Base-by-base conservation (phyloP, 2,888 invertebrate species). In the Acanthococcus lagerstroemiae region DNA sequence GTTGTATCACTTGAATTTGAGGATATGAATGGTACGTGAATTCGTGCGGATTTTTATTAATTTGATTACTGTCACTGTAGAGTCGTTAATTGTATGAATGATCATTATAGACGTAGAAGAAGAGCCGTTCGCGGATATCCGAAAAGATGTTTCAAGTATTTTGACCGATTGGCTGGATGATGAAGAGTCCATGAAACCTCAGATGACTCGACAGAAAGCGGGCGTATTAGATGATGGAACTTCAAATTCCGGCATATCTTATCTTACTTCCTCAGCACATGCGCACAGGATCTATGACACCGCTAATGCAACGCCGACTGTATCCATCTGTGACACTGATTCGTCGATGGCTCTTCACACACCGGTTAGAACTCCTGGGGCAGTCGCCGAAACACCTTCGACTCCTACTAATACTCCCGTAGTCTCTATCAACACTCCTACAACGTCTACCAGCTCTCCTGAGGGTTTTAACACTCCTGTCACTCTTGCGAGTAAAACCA, bases 181-280 rank as follows among this genome's bases (percentile, higher is more conserved):
- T 19, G 63, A 63, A 15, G 63, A 54, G 5, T 54, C 30, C 30
- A 24, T 63, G 22, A 52, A 44, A 37, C 63, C 63, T 15, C 63
- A 63, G 17, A 22, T 63, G 5, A 63, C 63, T 7, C 21, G 63
- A 17, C 30, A 54, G 22, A 37, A 52, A 54, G 63, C 63, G 15
- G 54, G n/a, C n/a, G 37, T 19, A 3, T 37, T 52, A 1, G 22
- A 27, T 6, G 25, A 37, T 30, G 52, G 27, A 15, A 17, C 17
- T 12, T 3, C 26, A 6, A 25, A 19, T 52, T 44, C 30, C 12
- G 17, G 9, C 24, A 30, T 52, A 21, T 63, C 63, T 1, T 63
- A 63, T 19, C 7, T 63, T 1, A 37, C 54, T 6, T 54, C 52
- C 3, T n/a, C 54, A 0, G 17, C 19, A 9, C 15, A 22, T n/a